Evolutionary conservation across 1,140 invertebrate genomes (phyloP).

Genomic region (Macrobrachium nipponense): DNA sequence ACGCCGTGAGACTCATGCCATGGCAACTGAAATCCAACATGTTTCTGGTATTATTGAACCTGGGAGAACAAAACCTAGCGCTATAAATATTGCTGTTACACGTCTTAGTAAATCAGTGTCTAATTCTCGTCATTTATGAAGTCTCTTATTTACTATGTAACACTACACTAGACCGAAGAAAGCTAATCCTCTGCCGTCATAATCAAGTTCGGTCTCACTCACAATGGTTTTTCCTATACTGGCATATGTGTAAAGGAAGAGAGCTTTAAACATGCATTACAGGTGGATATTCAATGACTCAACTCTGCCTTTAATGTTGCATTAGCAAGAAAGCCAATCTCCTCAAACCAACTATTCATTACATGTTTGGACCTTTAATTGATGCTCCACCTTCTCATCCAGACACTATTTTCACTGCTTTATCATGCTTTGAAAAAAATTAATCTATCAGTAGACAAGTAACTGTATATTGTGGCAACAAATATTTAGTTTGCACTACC

Average conservation of each 20-base stretch:
- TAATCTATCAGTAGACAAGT: constrained; percentile 6
- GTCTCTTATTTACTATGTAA: not conserved
- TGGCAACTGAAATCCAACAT: not conserved
- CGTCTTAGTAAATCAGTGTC: not conserved
- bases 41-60: constrained; percentile 1
- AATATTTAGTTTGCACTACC: not conserved
- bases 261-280: constrained; percentile 1
- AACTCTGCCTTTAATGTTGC: constrained; percentile 4
- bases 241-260: not conserved
- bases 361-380: not conserved
- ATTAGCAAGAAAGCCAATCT: constrained; percentile 11
- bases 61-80: not conserved
- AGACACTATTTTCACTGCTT: constrained; percentile 17
- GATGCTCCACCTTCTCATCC: constrained; percentile 4
- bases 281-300: constrained; percentile 2
- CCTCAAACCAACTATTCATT: not conserved
- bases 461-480: constrained; percentile 17
- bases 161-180: not conserved
- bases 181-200: constrained; percentile 6
- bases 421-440: constrained; percentile 12
- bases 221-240: not conserved
- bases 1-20: constrained; percentile 12
- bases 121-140: not conserved
- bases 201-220: not conserved
- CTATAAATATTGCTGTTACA: not conserved